Evolutionary conservation across 1,140 invertebrate genomes (phyloP), one percentile per base, ranked within the genome.

Genomic region (Centruroides sculpturatus): DNA sequence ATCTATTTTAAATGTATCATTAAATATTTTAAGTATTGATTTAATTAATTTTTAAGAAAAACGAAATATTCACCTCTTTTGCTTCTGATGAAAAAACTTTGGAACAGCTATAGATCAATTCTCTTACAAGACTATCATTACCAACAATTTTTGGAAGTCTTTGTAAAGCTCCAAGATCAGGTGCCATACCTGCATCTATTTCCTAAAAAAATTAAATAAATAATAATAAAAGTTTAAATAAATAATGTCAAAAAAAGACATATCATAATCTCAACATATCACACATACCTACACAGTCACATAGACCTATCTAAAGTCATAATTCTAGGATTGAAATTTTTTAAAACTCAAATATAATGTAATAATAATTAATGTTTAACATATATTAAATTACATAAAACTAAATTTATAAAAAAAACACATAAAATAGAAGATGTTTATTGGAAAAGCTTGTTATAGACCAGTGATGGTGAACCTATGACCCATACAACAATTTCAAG

Each of bases 101-200:
- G 54, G 93, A 76, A 1, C 81, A 90, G 3, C 93, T 96, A 66
- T 82, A 93, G 61, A 84, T 85, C 7, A 98, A 75, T 73, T 99
- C 95, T 51, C 91, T 78, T 0, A 82, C 85, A 54, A 92, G 76
- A 70, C 92, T 94, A 51, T 88, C 82, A 70, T 83, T 95, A 8
- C 92, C 92, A 54, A 96, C 79, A 3, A 92, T 81, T 78, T 90
- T 94, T n/a, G 92, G 93, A 46, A 99, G 74, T 66, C 94, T 81
- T 75, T 98, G 94, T 41, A 99, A 75, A 3, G 86, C 85, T 35
- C 95, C 95, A 48, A 98, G 85, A 79, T 99, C 95, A 56, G 95
- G 92, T 55, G 93, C 89, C 74, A 98, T 78, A 3, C 92, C 93
- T 64, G 80, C 64, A 59, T 75, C 75, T 56, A 85, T 85, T 79